Evolutionary conservation across 1,140 invertebrate genomes (phyloP).

Genomic region (Drosophila trapezifrons): DNA sequence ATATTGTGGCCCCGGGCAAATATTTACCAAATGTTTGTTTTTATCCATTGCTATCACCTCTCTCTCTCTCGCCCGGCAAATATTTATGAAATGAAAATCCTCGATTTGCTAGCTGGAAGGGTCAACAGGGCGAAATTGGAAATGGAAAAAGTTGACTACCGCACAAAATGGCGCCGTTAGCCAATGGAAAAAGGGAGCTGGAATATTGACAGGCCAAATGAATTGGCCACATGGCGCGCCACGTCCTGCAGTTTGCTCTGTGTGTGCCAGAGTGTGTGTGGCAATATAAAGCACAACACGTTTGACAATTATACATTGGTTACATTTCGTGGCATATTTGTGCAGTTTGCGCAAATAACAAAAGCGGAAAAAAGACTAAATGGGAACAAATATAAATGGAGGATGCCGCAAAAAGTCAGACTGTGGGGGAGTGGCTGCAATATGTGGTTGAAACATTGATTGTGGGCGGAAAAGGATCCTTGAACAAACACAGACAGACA

Average conservation of each 20-base stretch:
- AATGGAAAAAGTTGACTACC: constrained; percentile 61
- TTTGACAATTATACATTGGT: constrained; percentile 81
- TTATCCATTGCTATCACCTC: neutral
- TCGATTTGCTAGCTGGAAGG: constrained; percentile 32
- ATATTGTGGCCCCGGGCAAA: constrained; percentile 31
- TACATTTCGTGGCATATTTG: constrained; percentile 79
- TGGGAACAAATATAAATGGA: constrained; percentile 12
- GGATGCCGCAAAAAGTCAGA: constrained; percentile 58
- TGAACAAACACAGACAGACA: constrained; percentile 23
- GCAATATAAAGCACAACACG: constrained; percentile 75
- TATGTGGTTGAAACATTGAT: constrained; percentile 69
- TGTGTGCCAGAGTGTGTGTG: constrained; percentile 24
- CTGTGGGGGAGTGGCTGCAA: constrained; percentile 35
- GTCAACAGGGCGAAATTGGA: constrained; percentile 61
- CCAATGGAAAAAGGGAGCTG: constrained; percentile 24
- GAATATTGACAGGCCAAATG: constrained; percentile 69
- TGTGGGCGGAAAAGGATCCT: constrained; percentile 27
- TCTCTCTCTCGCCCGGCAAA: constrained; percentile 25
- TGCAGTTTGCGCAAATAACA: constrained; percentile 69
- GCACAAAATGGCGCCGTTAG: constrained; percentile 68
- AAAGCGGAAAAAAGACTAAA: constrained; percentile 15
- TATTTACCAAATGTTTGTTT: constrained; percentile 48
- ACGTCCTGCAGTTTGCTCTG: constrained; percentile 24
- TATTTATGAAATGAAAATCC: constrained; percentile 70
- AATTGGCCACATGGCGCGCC: constrained; percentile 53